Conservation (phyloP, 2,113 vertebrate species). For the Takifugu bimaculatus region DNA sequence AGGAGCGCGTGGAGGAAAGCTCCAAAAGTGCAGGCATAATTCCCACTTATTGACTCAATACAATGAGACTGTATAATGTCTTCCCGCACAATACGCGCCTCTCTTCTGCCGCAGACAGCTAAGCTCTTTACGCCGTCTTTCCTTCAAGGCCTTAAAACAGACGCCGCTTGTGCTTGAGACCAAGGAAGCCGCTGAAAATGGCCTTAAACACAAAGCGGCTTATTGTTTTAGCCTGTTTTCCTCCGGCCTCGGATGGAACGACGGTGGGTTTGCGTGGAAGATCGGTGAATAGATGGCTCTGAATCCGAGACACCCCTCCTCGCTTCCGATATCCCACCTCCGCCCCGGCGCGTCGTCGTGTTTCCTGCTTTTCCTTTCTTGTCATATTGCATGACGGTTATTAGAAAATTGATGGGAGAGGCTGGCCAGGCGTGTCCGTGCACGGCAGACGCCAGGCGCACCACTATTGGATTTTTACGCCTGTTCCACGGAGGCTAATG, state of each 20-base stretch:
- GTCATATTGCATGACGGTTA: slow-evolving; percentile 41
- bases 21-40: slow-evolving; percentile 45
- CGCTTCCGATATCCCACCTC: slow-evolving; percentile 11
- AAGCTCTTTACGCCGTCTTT: slow-evolving; percentile 20
- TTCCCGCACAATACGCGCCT: slow-evolving; percentile 23
- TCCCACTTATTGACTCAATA: slow-evolving; percentile 47
- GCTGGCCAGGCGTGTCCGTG: slow-evolving; percentile 44
- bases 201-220: background rate
- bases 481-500: slow-evolving; percentile 47
- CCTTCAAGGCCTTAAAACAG: slow-evolving; percentile 26
- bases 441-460: slow-evolving; percentile 37
- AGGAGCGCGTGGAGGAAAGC: slow-evolving; percentile 19
- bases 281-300: slow-evolving; percentile 38
- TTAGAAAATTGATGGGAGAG: slow-evolving; percentile 53
- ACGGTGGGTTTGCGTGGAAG: too few relatives aligned
- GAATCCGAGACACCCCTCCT: slow-evolving; percentile 24
- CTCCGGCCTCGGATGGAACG: too few relatives aligned
- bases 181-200: too few relatives aligned
- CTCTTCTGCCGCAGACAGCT: slow-evolving; percentile 13
- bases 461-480: slow-evolving; percentile 51
- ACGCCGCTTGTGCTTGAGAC: background rate
- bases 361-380: background rate
- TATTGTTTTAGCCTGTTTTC: background rate
- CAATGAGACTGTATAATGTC: slow-evolving; percentile 29
- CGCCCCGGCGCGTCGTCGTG: slow-evolving; percentile 1